Evolutionary conservation across 2,888 invertebrate genomes (phyloP).

Genomic region (Euspilapteryx auroguttella): DNA sequence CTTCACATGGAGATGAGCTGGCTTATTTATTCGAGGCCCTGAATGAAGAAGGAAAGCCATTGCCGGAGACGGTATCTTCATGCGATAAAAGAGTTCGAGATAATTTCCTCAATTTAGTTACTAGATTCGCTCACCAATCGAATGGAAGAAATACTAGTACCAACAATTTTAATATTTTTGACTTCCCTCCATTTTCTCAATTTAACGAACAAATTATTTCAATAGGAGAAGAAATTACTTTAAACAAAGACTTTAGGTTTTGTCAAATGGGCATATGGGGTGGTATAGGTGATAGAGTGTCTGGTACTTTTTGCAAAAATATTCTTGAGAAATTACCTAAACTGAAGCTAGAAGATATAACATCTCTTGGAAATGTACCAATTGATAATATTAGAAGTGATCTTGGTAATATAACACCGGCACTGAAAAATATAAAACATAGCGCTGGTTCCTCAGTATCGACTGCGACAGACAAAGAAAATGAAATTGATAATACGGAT

Average conservation of each 20-base stretch:
- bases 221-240: conserved; percentile 22
- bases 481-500: too few species aligned
- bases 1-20: conserved; percentile 73
- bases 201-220: conserved; percentile 31
- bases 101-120: conserved; percentile 66
- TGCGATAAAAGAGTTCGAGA: conserved; percentile 68
- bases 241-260: conserved; percentile 49
- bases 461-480: too few species aligned
- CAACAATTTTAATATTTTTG: conserved; percentile 13
- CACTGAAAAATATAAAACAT: too few species aligned
- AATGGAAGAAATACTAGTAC: conserved; percentile 12
- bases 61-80: conserved; percentile 32
- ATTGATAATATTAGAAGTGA: too few species aligned
- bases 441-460: too few species aligned
- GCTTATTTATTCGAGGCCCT: conserved; percentile 71
- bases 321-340: too few species aligned
- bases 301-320: conserved; percentile 55
- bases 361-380: too few species aligned
- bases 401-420: too few species aligned
- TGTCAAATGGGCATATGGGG: conserved; percentile 74
- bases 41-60: conserved; percentile 59
- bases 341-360: too few species aligned
- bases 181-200: conserved; percentile 19
- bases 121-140: conserved; percentile 64
- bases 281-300: conserved; percentile 59